Evolutionary conservation across 2,113 vertebrate genomes (phyloP), one percentile per base, ranked within the genome.

Genomic region (Rhabdornis inornatus): DNA sequence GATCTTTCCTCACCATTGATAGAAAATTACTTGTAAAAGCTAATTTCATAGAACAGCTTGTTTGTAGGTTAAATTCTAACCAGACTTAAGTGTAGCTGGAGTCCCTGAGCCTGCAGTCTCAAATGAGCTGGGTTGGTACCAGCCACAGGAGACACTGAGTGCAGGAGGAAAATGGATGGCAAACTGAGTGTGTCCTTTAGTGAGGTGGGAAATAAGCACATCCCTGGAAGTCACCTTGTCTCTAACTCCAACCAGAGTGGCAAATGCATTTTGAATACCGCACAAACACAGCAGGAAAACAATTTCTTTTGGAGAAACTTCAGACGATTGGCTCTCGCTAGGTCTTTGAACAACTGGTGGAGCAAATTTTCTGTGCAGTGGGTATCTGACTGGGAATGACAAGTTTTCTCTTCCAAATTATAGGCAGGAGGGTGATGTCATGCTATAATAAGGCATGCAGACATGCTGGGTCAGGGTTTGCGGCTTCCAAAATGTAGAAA

Each of bases 391-490:
- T 45, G 71, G 40, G 72, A 95, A 84, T 94, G 44, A 94, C 87
- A 95, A 71, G 64, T 79, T 91, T 87, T 64, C 52, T 84, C 45
- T 91, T 89, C 83, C 81, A 87, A 87, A 89, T 96, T 91, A 94
- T 27, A 95, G 65, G 87, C 61, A 45, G 11, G 31, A 89, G 80
- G 31, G 40, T 96, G 78, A 92, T 82, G 65, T 87, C 91, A 84
- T 84, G 60, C 78, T 95, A 56, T 80, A 95, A 92, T 78, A 95
- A 91, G 72, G 37, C 60, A 64, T 20, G 22, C 40, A 94, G 82
- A 87, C 81, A 66, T 71, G 65, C 80, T 91, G 83, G 72, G 87
- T 87, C 69, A 94, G 76, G 91, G 56, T 91, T 89, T 87, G 76
- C 0, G 10, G 86, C 77, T 94, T 95, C 69, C 83, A 91, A 83